These are phyloP conservation scores for Paedocypris sp. DNA, from an alignment of 2,113 vertebrate genomes.

Conservation along the genomic window DNA sequence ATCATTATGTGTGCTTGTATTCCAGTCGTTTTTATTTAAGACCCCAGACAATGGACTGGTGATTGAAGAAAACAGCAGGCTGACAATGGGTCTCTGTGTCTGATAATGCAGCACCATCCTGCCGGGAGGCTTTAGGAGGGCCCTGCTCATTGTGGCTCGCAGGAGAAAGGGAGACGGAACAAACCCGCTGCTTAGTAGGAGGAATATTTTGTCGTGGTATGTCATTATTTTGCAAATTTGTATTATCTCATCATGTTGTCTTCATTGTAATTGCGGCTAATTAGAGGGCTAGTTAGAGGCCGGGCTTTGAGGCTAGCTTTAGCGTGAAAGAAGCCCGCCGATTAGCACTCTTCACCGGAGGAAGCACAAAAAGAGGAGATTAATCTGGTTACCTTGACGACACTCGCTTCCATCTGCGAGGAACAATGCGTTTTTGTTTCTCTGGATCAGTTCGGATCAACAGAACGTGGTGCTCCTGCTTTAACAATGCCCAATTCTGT, in stretches of 20 bases:
- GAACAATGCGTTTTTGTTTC: conserved; percentile 99
- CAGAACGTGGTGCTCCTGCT: conserved; percentile 57
- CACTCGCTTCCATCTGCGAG: conserved; percentile 99
- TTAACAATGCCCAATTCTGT: conserved; percentile 89
- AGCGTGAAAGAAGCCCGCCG: conserved; percentile 98
- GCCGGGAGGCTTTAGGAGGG: conserved; percentile 94
- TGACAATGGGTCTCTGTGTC: conserved; percentile 99
- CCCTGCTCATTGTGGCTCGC: conserved; percentile 89
- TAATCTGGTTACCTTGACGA: conserved; percentile 99
- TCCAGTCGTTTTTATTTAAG: conserved; percentile 99
- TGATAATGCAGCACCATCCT: conserved; percentile 99
- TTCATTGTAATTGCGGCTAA: conserved; percentile 99
- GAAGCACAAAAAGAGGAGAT: conserved; percentile 99
- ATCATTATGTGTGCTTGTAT: conserved; percentile 97
- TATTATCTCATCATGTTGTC: conserved; percentile 99
- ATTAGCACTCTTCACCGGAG: conserved; percentile 99
- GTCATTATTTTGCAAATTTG: conserved; percentile 99
- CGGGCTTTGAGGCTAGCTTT: conserved; percentile 98
- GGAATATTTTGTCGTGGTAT: conserved; percentile 99
- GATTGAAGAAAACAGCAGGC: conserved; percentile 98
- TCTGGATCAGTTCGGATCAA: conserved; percentile 98
- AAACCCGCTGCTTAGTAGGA: conserved; percentile 99
- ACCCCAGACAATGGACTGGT: conserved; percentile 99
- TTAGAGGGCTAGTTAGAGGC: conserved; percentile 99
- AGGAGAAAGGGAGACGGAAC: conserved; percentile 52